Percentiles rank a stretch among this genome's conserved stretches.
phyloP scores from a whole-genome alignment of 2,888 invertebrate species.

The Acanthococcus lagerstroemiae region DNA sequence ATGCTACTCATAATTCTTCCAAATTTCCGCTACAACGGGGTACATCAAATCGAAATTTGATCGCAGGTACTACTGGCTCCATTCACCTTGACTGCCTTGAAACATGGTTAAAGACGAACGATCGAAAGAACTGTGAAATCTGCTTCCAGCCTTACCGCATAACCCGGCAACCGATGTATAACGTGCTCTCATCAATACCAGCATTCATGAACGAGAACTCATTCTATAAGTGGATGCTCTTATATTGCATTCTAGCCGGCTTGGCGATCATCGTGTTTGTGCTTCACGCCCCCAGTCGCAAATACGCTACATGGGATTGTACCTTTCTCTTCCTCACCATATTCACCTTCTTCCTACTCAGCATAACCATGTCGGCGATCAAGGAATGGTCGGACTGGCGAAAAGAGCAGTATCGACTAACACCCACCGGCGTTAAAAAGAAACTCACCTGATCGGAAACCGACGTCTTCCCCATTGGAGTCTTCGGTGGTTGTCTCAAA shows the following conservation, averaged over 20 bases:
- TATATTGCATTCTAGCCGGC: not conserved
- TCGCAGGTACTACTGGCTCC: not conserved
- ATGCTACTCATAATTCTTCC: no score
- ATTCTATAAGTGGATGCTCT: not conserved
- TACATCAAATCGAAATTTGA: no score
- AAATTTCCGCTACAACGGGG: no score
- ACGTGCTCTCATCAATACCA: not conserved
- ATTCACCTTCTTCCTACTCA: not conserved
- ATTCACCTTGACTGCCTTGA: not conserved
- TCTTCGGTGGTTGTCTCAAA: conserved; percentile 35
- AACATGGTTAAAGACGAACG: not conserved
- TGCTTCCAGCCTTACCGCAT: not conserved
- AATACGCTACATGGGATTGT: not conserved
- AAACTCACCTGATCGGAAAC: conserved; percentile 36
- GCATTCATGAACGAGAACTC: not conserved
- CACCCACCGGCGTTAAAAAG: not conserved
- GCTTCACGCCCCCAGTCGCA: not conserved
- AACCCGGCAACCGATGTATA: not conserved
- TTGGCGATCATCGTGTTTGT: not conserved
- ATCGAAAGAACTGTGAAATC: not conserved
- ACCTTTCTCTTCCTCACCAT: not conserved
- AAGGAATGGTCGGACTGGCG: not conserved
- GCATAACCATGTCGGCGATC: not conserved
- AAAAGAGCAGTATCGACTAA: not conserved
- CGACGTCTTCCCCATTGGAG: conserved; percentile 36